Evolutionary conservation across 2,113 vertebrate genomes (phyloP).

Genomic region (Chitala chitala): DNA sequence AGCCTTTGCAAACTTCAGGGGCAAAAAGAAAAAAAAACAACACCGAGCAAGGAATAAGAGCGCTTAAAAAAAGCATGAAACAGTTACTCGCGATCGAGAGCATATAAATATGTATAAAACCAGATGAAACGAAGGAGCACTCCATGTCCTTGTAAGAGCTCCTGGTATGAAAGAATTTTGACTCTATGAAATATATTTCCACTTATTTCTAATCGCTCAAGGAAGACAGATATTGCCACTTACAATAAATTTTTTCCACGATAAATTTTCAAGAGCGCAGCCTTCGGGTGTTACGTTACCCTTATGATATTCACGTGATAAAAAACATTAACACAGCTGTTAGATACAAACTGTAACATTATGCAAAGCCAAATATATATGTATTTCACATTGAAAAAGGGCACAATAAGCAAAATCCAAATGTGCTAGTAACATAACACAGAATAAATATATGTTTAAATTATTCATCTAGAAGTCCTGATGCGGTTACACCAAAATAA

Average conservation of each 20-base stretch:
- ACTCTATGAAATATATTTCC: background rate
- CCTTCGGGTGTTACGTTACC: background rate
- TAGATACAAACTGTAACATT: background rate
- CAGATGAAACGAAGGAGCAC: slow-evolving; percentile 9
- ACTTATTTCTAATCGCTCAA: background rate
- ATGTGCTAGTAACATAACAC: background rate
- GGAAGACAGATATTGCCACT: background rate
- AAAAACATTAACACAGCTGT: background rate
- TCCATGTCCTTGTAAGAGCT: slow-evolving; percentile 6
- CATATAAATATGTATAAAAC: slow-evolving; percentile 31
- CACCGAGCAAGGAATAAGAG: slow-evolving; percentile 1
- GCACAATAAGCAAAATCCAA: too few relatives aligned
- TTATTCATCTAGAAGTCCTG: background rate
- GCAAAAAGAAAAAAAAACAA: too few relatives aligned
- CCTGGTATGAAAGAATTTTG: background rate
- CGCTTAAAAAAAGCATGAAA: slow-evolving; percentile 23
- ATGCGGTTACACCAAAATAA: background rate
- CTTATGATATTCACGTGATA: background rate
- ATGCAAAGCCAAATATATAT: background rate
- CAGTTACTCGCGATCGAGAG: slow-evolving; percentile 21
- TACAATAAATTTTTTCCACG: background rate
- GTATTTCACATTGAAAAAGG: background rate
- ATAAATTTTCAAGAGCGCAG: background rate
- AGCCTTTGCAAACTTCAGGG: slow-evolving; percentile 26
- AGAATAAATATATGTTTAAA: background rate